Evolutionary conservation across 2,888 invertebrate genomes (phyloP).

Genomic region (Ichneumon xanthorius): DNA sequence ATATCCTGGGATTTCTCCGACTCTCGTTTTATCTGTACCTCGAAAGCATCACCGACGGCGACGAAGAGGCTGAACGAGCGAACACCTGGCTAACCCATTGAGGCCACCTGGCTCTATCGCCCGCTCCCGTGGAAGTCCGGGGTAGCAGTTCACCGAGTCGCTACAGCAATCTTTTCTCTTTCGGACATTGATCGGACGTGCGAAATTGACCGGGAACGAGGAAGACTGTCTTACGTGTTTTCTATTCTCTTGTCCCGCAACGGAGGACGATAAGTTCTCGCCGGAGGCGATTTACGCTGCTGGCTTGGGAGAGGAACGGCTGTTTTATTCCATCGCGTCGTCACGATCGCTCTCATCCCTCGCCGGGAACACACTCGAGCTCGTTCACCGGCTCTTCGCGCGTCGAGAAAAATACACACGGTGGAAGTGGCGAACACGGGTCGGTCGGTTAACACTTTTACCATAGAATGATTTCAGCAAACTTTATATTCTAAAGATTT

Average conservation of each 20-base stretch:
- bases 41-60: neutral
- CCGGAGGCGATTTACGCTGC: neutral
- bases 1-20: conserved; percentile 2
- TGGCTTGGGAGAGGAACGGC: neutral
- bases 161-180: conserved; percentile 44
- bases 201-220: conserved; percentile 42
- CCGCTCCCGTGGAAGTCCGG: neutral
- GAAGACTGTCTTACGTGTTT: conserved; percentile 13
- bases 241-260: conserved; percentile 7
- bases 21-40: conserved; percentile 15
- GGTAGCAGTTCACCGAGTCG: conserved; percentile 26
- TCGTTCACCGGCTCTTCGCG: neutral
- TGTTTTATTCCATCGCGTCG: conserved; percentile 40
- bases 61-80: conserved; percentile 23
- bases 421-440: neutral
- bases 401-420: neutral
- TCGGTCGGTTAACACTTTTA: neutral
- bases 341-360: conserved; percentile 15
- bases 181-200: conserved; percentile 48
- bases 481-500: neutral
- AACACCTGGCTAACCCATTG: conserved; percentile 19
- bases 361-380: neutral
- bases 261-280: conserved; percentile 10
- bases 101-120: conserved; percentile 32
- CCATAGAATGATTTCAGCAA: neutral